Percentiles rank a stretch among this genome's conserved stretches.
These are phyloP conservation scores for Sapajus apella DNA, from an alignment of 2,113 vertebrate genomes.

Conservation along the genomic window DNA sequence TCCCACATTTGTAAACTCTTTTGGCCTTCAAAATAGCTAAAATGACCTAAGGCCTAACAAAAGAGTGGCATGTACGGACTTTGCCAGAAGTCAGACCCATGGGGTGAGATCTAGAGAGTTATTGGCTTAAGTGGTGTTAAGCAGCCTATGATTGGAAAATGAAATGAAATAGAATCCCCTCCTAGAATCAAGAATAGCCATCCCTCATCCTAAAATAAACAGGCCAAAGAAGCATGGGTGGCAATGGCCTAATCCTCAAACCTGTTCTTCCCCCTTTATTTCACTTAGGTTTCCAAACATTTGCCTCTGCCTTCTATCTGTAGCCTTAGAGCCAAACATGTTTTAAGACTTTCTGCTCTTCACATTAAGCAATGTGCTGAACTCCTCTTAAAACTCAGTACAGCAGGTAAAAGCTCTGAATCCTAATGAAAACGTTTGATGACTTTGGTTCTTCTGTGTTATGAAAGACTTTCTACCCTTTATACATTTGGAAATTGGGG, in stretches of 20 bases:
- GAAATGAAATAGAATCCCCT: constrained; percentile 70
- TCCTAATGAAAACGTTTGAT: neutral
- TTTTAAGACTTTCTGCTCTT: neutral
- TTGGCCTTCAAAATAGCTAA: constrained; percentile 30
- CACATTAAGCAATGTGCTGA: neutral
- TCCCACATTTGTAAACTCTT: constrained; percentile 25
- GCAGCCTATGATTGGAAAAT: constrained; percentile 61
- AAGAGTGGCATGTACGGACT: neutral
- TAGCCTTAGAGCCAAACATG: neutral
- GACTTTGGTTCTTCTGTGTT: neutral
- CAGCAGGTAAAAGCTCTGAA: neutral
- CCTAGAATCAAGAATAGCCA: constrained; percentile 40
- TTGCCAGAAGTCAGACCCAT: constrained; percentile 8
- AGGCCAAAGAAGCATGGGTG: constrained; percentile 32
- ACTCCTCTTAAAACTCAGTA: neutral
- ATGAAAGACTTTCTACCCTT: neutral
- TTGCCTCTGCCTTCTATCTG: constrained; percentile 47
- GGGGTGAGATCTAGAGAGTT: constrained; percentile 56
- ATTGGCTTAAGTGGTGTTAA: constrained; percentile 74
- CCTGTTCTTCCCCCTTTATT: constrained; percentile 49
- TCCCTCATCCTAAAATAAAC: constrained; percentile 67
- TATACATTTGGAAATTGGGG: neutral
- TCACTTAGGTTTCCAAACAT: constrained; percentile 57
- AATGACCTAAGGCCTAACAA: neutral
- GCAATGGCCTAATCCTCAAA: constrained; percentile 64